Percentiles rank a stretch among this genome's conserved stretches.
Evolutionary conservation across 2,797 vertebrate species (phyloP).

Genomic region (Acanthornis magna): DNA sequence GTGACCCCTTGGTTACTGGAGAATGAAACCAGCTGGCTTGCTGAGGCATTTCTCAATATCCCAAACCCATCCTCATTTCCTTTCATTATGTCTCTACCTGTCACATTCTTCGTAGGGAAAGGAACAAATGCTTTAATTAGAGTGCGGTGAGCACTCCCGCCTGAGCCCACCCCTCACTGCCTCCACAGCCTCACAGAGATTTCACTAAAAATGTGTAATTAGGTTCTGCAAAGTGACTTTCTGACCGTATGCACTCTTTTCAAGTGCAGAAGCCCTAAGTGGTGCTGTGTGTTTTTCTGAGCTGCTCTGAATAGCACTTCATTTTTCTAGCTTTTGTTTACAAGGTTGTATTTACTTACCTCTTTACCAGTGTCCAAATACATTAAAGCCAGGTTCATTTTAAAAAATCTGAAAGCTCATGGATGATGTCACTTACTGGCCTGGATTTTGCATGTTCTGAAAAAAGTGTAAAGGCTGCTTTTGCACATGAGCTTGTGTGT

Average conservation of each 20-base stretch:
- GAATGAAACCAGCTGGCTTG: constrained; percentile 2
- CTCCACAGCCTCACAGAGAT: background rate
- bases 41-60: background rate
- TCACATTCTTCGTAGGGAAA: background rate
- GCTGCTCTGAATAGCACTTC: background rate
- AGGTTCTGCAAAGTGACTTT: background rate
- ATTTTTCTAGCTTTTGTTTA: constrained; percentile 19
- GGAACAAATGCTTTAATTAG: background rate
- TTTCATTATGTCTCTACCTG: background rate
- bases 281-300: background rate
- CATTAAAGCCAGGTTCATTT: background rate
- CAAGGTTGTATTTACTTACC: background rate
- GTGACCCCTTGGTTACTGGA: background rate
- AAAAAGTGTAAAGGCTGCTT: background rate
- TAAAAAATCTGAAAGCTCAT: background rate
- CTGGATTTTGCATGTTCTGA: background rate
- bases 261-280: background rate
- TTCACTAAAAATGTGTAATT: background rate
- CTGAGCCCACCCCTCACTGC: background rate
- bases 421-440: background rate
- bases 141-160: background rate
- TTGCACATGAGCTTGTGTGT: background rate
- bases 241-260: background rate
- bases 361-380: background rate
- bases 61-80: constrained; percentile 11